phyloP scores from a whole-genome alignment of 2,113 vertebrate species.

The Ophthalmolycus amberensis region DNA sequence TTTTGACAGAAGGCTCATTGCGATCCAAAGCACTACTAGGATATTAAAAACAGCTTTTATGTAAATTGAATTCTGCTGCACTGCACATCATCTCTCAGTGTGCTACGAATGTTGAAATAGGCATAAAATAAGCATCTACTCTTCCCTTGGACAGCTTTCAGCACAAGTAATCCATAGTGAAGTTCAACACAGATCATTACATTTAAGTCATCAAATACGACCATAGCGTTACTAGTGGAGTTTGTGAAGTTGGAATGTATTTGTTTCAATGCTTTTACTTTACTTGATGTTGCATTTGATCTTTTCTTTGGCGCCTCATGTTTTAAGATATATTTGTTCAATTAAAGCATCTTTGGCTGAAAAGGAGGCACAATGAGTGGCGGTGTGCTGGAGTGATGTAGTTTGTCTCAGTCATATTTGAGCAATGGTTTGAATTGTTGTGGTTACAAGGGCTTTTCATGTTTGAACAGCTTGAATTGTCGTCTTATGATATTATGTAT shows the following conservation, averaged over 20 bases:
- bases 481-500: slow-evolving; percentile 72
- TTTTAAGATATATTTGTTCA: slow-evolving; percentile 40
- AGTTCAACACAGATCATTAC: slow-evolving; percentile 50
- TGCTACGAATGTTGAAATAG: slow-evolving; percentile 58
- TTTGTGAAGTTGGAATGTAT: slow-evolving; percentile 71
- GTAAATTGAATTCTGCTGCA: slow-evolving; percentile 50
- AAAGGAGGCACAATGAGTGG: slow-evolving; percentile 35
- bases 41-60: slow-evolving; percentile 48
- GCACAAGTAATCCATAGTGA: slow-evolving; percentile 52
- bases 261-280: slow-evolving; percentile 50
- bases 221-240: slow-evolving; percentile 45
- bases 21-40: slow-evolving; percentile 18
- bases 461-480: slow-evolving; percentile 73
- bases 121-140: slow-evolving; percentile 46
- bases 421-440: slow-evolving; percentile 59
- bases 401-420: slow-evolving; percentile 55
- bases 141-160: slow-evolving; percentile 46
- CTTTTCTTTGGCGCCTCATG: slow-evolving; percentile 60
- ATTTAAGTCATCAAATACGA: slow-evolving; percentile 50
- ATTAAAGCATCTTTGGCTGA: slow-evolving; percentile 48
- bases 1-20: slow-evolving; percentile 25
- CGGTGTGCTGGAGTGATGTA: slow-evolving; percentile 41
- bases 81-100: slow-evolving; percentile 48
- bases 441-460: slow-evolving; percentile 77
- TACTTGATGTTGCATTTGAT: slow-evolving; percentile 54